Evolutionary conservation across 2,113 vertebrate genomes (phyloP).

Genomic region (Callocephalon fimbriatum): DNA sequence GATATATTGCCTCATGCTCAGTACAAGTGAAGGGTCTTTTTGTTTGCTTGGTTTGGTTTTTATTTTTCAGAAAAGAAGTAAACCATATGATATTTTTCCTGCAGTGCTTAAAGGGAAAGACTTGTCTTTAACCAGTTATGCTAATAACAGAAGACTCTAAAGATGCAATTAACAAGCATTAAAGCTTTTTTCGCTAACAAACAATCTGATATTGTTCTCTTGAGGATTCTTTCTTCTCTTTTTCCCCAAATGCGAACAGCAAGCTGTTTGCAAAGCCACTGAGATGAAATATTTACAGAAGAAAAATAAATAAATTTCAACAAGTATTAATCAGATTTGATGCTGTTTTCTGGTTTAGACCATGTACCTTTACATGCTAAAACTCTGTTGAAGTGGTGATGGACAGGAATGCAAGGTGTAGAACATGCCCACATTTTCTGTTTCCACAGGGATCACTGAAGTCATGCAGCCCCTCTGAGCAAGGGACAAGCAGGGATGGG

Average conservation of each 20-base stretch:
- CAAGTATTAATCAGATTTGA: neutral
- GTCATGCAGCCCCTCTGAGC: neutral
- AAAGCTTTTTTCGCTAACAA: neutral
- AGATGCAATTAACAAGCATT: conserved; percentile 24
- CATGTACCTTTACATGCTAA: neutral
- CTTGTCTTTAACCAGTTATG: neutral
- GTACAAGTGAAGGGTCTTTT: rapidly evolving
- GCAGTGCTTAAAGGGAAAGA: neutral
- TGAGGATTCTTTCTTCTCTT: neutral
- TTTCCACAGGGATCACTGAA: neutral
- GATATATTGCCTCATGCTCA: neutral
- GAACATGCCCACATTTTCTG: neutral
- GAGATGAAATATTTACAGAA: conserved; percentile 5
- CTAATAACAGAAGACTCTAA: neutral
- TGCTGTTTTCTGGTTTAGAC: neutral
- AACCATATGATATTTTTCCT: neutral
- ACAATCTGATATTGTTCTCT: neutral
- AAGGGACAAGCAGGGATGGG: neutral
- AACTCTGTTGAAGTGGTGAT: neutral
- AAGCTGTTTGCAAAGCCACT: neutral
- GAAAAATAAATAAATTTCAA: neutral
- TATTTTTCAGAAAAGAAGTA: neutral
- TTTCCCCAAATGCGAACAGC: neutral
- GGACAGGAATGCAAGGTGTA: neutral
- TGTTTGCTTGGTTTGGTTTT: neutral